Conservation (phyloP, 2,797 vertebrate species). For the Coilia nasus region DNA sequence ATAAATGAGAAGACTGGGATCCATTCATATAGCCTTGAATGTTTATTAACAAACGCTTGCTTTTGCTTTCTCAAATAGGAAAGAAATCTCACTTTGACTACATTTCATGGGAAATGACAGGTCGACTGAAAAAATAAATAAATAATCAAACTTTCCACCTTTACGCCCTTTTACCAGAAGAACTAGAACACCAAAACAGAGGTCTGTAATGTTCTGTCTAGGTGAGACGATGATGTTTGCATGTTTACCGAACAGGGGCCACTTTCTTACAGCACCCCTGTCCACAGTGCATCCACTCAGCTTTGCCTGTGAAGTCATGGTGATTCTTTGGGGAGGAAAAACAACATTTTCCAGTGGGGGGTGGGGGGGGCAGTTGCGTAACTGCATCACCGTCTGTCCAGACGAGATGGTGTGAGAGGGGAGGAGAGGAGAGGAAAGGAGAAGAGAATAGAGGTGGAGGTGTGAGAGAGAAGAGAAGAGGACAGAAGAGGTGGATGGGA, state of each 20-base stretch:
- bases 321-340: conserved; percentile 37
- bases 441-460: too few relatives aligned
- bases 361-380: conserved; percentile 54
- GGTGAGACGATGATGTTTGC: background rate
- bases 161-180: conserved; percentile 38
- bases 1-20: background rate
- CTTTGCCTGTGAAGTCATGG: conserved; percentile 53
- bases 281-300: conserved; percentile 33
- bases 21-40: background rate
- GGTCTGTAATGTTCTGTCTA: conserved; percentile 43
- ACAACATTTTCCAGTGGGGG: conserved; percentile 40
- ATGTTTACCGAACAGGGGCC: conserved; percentile 55
- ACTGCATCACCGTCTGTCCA: conserved; percentile 43
- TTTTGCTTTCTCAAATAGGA: conserved; percentile 33
- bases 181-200: conserved; percentile 47
- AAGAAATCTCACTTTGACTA: conserved; percentile 39
- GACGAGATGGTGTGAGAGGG: conserved; percentile 43
- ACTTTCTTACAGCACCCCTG: conserved; percentile 44
- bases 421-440: background rate
- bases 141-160: conserved; percentile 45
- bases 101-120: conserved; percentile 42
- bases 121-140: conserved; percentile 33
- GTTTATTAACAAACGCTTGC: conserved; percentile 31
- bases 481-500: too few relatives aligned
- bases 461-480: too few relatives aligned